phyloP scores from a whole-genome alignment of 2,888 invertebrate species.

The Dichetophora obliterata region DNA sequence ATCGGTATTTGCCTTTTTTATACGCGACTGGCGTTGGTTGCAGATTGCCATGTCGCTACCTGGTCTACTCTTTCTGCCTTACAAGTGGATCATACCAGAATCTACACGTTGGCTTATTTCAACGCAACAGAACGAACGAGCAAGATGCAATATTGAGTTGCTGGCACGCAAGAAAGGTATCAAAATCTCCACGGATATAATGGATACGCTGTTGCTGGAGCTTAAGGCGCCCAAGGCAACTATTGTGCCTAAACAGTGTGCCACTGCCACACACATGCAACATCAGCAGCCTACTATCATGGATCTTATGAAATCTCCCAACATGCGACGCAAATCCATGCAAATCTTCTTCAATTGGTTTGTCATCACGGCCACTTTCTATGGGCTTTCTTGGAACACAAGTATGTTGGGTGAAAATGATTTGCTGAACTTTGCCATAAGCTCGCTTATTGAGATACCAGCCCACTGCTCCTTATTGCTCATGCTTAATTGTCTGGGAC shows the following conservation, averaged over 20 bases:
- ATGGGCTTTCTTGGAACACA: conserved; percentile 83
- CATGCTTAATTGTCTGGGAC: conserved; percentile 79
- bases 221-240: not conserved
- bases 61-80: conserved; percentile 76
- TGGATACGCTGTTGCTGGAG: conserved; percentile 72
- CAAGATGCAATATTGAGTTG: conserved; percentile 74
- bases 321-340: conserved; percentile 75
- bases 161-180: conserved; percentile 78
- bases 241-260: conserved; percentile 44
- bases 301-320: conserved; percentile 76
- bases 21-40: conserved; percentile 78
- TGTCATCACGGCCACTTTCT: conserved; percentile 82
- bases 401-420: conserved; percentile 80
- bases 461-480: conserved; percentile 77
- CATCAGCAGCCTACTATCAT: conserved; percentile 66
- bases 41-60: conserved; percentile 80
- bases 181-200: conserved; percentile 71
- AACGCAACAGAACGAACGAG: conserved; percentile 75
- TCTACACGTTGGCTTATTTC: conserved; percentile 80
- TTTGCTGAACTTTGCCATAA: conserved; percentile 79
- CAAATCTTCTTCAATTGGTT: conserved; percentile 84
- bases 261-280: conserved; percentile 48
- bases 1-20: conserved; percentile 77
- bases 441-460: conserved; percentile 81
- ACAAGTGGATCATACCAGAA: conserved; percentile 84